A percentile compares a stretch with the other conserved stretches of the same genome.
These are phyloP conservation scores for Temnopleurus reevesii DNA, from an alignment of 53 echinoderm and acorn worm genomes.

Conservation along the genomic window DNA sequence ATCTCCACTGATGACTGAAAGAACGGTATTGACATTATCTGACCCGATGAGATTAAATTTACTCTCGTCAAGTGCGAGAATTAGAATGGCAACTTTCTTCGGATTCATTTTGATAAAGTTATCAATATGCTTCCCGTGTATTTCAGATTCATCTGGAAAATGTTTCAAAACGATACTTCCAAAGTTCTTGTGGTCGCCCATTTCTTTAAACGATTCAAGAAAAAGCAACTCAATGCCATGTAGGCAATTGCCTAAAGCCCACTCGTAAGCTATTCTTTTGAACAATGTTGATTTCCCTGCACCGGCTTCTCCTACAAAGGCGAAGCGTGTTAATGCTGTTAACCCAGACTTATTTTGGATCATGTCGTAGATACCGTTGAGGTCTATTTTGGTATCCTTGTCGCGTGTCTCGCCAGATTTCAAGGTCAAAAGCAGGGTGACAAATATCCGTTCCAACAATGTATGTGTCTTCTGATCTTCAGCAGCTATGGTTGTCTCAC, in stretches of 20 bases:
- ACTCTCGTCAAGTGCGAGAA: background rate
- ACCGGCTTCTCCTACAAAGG: background rate
- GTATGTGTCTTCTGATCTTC: no score
- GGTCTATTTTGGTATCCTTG: background rate
- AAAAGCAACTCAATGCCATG: background rate
- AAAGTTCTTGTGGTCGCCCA: background rate
- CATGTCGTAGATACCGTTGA: background rate
- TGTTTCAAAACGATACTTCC: background rate
- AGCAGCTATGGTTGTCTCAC: no score
- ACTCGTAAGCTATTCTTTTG: background rate
- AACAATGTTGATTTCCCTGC: conserved; percentile 22
- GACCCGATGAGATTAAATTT: background rate
- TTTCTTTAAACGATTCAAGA: background rate
- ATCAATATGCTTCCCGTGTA: background rate
- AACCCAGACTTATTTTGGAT: background rate
- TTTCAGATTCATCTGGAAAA: background rate
- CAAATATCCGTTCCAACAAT: background rate
- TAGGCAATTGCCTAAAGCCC: background rate
- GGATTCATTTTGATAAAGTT: background rate
- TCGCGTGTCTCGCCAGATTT: no score
- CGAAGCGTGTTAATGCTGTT: background rate
- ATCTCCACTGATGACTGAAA: background rate
- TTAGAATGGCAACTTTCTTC: background rate
- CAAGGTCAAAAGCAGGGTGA: background rate
- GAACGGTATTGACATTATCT: background rate